These are phyloP conservation scores for Dipodomys spectabilis DNA, from an alignment of 2,113 vertebrate genomes.

Conservation along the genomic window DNA sequence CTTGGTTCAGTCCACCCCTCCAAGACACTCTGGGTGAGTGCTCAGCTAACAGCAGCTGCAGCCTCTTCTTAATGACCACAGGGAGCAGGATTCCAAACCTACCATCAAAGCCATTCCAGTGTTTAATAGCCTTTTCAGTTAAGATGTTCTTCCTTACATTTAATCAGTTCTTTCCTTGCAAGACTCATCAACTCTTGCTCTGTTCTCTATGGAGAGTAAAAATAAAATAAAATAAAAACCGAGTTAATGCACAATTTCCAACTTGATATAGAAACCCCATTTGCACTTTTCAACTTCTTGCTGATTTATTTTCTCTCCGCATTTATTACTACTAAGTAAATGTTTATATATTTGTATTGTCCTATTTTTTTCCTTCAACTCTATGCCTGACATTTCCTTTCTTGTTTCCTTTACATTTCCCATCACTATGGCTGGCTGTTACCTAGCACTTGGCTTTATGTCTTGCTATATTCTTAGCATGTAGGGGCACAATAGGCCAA, in stretches of 20 bases:
- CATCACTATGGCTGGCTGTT: too few relatives aligned
- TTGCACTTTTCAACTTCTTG: too few relatives aligned
- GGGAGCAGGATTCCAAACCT: background rate
- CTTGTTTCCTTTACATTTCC: too few relatives aligned
- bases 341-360: too few relatives aligned
- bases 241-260: slow-evolving; percentile 32
- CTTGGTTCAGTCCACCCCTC: too few relatives aligned
- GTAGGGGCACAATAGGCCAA: too few relatives aligned
- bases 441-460: too few relatives aligned
- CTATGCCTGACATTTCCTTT: too few relatives aligned
- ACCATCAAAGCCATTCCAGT: background rate
- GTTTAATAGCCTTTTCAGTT: slow-evolving; percentile 40
- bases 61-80: background rate
- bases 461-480: too few relatives aligned
- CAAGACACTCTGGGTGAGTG: background rate
- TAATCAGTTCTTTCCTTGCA: slow-evolving; percentile 51
- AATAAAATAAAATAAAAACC: background rate
- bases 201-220: slow-evolving; percentile 49
- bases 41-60: background rate
- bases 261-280: too few relatives aligned
- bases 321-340: background rate
- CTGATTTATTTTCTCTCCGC: background rate
- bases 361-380: too few relatives aligned
- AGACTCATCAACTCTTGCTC: slow-evolving; percentile 62
- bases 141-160: slow-evolving; percentile 51